Conservation (phyloP, 2,888 invertebrate species). For the Drosophila sordidula region DNA sequence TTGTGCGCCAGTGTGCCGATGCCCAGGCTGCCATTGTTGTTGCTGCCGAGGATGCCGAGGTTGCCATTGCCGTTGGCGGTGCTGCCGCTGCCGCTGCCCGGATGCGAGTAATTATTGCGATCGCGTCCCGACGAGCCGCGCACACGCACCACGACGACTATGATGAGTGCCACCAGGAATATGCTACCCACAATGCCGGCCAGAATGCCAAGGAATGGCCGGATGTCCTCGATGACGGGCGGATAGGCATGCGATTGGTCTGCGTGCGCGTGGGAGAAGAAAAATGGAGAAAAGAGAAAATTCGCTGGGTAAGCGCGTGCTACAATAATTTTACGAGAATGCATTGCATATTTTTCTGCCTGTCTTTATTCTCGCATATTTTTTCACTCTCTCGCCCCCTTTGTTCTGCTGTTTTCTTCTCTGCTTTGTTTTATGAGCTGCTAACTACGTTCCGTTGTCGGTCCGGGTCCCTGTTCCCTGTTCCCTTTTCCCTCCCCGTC, state of each 20-base stretch:
- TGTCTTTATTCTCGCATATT: slow-evolving; percentile 29
- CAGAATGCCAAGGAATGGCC: slow-evolving; percentile 86
- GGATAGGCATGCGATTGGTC: slow-evolving; percentile 85
- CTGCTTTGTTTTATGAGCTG: slow-evolving; percentile 79
- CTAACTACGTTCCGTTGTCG: slow-evolving; percentile 72
- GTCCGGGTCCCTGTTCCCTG: slow-evolving; percentile 21
- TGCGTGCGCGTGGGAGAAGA: slow-evolving; percentile 39
- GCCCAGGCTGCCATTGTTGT: slow-evolving; percentile 76
- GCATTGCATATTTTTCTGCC: slow-evolving; percentile 43
- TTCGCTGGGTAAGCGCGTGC: slow-evolving; percentile 37
- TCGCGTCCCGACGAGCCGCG: slow-evolving; percentile 85
- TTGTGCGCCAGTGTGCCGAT: slow-evolving; percentile 83
- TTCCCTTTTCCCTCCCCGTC: slow-evolving; percentile 13
- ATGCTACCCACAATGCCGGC: slow-evolving; percentile 86
- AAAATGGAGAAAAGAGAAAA: slow-evolving; percentile 21
- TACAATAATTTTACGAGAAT: slow-evolving; percentile 48
- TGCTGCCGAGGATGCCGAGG: slow-evolving; percentile 69
- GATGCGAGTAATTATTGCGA: slow-evolving; percentile 85
- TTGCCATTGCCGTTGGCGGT: slow-evolving; percentile 72
- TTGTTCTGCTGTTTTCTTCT: slow-evolving; percentile 16
- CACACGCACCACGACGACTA: slow-evolving; percentile 86
- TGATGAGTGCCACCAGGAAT: slow-evolving; percentile 86
- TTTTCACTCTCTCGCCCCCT: slow-evolving; percentile 1
- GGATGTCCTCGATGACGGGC: slow-evolving; percentile 86
- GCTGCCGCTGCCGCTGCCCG: slow-evolving; percentile 68